Evolutionary conservation across 2,888 invertebrate species (phyloP), one percentile per base, ranked within the genome.

Genomic region (Acanthococcus lagerstroemiae): DNA sequence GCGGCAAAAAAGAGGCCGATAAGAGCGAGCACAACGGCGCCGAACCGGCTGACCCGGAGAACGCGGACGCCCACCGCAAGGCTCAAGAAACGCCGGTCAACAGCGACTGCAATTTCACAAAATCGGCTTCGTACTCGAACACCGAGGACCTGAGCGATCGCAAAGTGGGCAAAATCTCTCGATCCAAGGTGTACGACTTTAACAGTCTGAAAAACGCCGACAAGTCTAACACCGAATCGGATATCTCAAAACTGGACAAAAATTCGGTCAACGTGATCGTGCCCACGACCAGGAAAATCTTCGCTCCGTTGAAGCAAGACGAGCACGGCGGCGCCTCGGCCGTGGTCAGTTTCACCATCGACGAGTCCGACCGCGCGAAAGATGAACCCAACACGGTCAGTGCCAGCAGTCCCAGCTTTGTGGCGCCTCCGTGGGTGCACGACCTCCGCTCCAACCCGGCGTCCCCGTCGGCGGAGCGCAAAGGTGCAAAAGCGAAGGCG

Each of bases 231-330:
- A 5, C 55, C n/a, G 30, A 25, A 26, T 27, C 55, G n/a, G 30
- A n/a, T 19, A 9, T 3, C 24, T 19, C 9, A 25, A 46, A 15
- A 60, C 12, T 22, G 1, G 52, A 61, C 7, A 48, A 25, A 9
- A 48, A n/a, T 17, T 75, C 80, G 0, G 74, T 76, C 52, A 87
- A 86, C 73, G 82, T 89, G 0, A 86, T 89, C 70, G 86, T 89
- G 0, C 88, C 87, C 75, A 90, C 89, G 0, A 88, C 87, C 48
- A 80, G 88, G 65, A 88, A 87, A 77, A 82, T 89, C 70, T 89
- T 89, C 69, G 86, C 87, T 0, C 86, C 88, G 0, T 82, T 86
- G 4, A 81, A 82, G 1, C 77, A 81, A 67, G 80, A 80, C 58
- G 80, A 80, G n/a, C 80, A 80, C 72, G 76, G 80, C 2, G 75